Evolutionary conservation across 2,113 vertebrate species (phyloP).

Genomic region (Sprattus sprattus): DNA sequence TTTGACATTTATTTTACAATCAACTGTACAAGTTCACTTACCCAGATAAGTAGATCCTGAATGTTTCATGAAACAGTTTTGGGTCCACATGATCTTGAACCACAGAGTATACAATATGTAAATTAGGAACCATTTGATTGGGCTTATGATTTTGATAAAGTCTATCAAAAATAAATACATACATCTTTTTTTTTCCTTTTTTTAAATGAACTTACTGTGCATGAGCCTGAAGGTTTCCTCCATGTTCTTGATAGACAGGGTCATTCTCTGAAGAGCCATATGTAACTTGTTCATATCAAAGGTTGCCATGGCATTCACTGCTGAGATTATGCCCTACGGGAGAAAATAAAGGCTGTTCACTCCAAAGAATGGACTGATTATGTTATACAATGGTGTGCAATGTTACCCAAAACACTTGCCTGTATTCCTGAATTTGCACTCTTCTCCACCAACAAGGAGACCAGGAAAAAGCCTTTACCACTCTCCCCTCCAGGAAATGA

Average conservation of each 20-base stretch:
- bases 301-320: background rate
- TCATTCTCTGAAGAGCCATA: background rate
- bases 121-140: background rate
- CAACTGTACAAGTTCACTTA: background rate
- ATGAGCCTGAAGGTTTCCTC: background rate
- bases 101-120: background rate
- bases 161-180: background rate
- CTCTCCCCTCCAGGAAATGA: constrained; percentile 78
- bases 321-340: background rate
- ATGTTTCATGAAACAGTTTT: background rate
- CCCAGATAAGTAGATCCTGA: background rate
- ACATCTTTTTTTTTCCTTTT: too few species aligned
- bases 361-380: background rate
- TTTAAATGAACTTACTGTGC: background rate
- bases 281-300: background rate
- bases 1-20: too few species aligned
- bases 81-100: background rate
- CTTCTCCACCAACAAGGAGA: background rate
- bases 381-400: background rate
- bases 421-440: background rate
- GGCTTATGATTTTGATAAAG: background rate
- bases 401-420: background rate
- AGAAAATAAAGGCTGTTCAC: background rate
- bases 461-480: constrained; percentile 76
- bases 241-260: background rate